Conservation (phyloP, 2,113 vertebrate genomes). For the Campylomormyrus numenius region DNA sequence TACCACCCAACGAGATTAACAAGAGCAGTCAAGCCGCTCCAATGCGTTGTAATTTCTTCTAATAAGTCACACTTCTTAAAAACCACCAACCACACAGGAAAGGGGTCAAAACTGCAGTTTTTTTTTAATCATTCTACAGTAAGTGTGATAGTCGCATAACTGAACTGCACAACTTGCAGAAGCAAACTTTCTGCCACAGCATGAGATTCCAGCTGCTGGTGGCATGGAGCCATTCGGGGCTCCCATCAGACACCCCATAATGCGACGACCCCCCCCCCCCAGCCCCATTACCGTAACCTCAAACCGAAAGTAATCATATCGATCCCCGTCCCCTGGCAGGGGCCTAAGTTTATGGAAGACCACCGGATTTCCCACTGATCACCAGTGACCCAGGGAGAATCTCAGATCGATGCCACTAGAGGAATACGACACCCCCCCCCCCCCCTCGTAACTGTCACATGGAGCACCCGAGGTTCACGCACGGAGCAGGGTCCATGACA, state of each 20-base stretch:
- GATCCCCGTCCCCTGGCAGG: background rate
- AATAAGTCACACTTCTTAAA: background rate
- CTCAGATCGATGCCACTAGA: background rate
- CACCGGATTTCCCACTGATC: background rate
- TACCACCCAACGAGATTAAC: background rate
- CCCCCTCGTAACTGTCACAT: background rate
- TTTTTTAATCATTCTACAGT: background rate
- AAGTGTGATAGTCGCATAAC: background rate
- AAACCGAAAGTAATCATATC: background rate
- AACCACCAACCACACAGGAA: background rate
- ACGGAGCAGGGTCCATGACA: conserved; percentile 9
- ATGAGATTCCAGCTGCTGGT: background rate
- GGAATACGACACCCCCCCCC: background rate
- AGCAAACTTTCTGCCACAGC: background rate
- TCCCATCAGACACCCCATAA: background rate
- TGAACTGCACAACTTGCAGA: background rate
- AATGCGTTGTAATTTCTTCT: background rate
- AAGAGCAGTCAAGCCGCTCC: background rate
- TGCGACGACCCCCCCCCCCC: background rate
- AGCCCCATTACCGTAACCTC: background rate
- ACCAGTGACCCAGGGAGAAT: background rate
- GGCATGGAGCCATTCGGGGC: background rate
- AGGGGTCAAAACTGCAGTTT: background rate
- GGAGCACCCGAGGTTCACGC: background rate
- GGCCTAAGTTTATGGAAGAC: background rate